Evolutionary conservation across 2,888 invertebrate genomes (phyloP), one percentile per base, ranked within the genome.

Genomic region (Agapostemon virescens): DNA sequence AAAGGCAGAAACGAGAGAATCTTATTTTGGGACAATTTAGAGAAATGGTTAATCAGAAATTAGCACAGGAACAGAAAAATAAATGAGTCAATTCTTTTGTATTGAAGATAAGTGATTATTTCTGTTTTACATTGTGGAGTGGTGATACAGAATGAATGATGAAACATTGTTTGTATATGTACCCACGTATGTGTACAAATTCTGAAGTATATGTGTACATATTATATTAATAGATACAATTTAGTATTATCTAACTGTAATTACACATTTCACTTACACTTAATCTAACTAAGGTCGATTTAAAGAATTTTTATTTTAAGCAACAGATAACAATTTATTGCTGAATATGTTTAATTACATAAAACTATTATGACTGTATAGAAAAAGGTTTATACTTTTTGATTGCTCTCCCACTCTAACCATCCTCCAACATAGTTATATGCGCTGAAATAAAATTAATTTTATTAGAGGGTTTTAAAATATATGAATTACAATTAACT

Each of bases 21-120:
- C 97, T 98, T 88, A 99, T 99, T 90, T 94, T 99, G 73, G 95
- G 97, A 71, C 99, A 99, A 93, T 98, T 99, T 93, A 95, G 97
- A 82, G 97, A 97, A 88, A 97, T 98, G 95, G 95, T 98, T 45
- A 94, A 94, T 88, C 95, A 95, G 45, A 96, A 96, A 91, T 92
- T 96, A 75, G 95, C 95, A 42, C 94, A 94, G 49, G 94, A 95
- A 82, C 94, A 95, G 87, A 93, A 91, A 45, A 93, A 92, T 81
- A 87, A 90, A 20, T 86, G 73, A 82, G 69, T 33, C 52, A 64
- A 52, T 68, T 13, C 2, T 67, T 64, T 73, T 30, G 9, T 63
- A 58, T n/a, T 1, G 66, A 40, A 15, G 26, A 26, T 38, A 23
- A 49, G 63, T 64, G 33, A 72, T 6, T 3, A 40, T 30, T 49